These are phyloP conservation scores for Bungarus multicinctus DNA, from an alignment of 2,113 vertebrate genomes.

Conservation along the genomic window DNA sequence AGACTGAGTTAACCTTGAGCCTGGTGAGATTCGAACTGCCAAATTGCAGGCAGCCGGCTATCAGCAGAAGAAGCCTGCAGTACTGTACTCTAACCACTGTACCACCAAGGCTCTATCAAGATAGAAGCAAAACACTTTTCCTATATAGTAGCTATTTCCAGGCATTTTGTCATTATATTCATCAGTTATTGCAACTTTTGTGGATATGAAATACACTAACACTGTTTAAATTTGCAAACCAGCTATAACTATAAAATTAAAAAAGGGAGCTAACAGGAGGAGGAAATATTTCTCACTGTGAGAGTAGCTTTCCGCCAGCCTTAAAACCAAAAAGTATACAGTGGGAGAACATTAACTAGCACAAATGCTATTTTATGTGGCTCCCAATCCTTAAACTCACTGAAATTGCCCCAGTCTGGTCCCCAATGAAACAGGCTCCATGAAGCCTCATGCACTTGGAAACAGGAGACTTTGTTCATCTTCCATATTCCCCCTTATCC, in stretches of 20 bases:
- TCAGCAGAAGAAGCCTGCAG: no score
- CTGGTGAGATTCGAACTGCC: no score
- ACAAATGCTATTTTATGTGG: neutral
- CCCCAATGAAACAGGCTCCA: neutral
- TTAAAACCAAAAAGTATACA: neutral
- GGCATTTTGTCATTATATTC: no score
- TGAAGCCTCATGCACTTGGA: neutral
- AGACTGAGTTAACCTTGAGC: no score
- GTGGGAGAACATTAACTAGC: neutral
- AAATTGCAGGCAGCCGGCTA: no score
- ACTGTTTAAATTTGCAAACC: neutral
- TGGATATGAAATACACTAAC: neutral
- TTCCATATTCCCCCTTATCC: neutral
- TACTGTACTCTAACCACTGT: no score
- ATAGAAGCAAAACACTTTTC: no score
- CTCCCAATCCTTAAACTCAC: neutral
- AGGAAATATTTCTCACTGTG: neutral
- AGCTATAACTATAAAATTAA: neutral
- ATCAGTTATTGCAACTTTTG: no score
- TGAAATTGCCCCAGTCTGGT: neutral
- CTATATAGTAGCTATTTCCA: no score
- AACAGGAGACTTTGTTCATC: no score
- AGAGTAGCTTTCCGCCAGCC: neutral
- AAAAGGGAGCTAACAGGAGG: neutral
- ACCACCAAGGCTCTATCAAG: no score